Percentiles rank a stretch among this genome's conserved stretches.
Conservation (phyloP, 2,797 vertebrate species). For the Sebastes elongatus region DNA sequence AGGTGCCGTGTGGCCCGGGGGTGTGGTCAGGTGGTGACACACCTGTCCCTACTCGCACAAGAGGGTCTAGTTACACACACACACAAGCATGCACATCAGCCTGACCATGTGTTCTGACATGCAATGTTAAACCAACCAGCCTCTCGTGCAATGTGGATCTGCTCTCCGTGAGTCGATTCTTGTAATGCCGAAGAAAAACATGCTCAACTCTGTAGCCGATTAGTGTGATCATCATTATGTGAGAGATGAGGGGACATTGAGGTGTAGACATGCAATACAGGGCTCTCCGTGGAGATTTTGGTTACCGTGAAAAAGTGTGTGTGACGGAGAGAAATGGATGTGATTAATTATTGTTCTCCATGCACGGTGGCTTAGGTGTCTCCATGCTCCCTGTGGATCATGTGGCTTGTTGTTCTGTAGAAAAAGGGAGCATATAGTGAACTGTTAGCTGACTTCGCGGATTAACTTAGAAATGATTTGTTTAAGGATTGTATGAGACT, state of each 20-base stretch:
- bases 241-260: slow-evolving; percentile 5
- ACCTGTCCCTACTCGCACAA: slow-evolving; percentile 78
- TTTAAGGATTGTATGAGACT: not conserved
- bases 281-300: slow-evolving; percentile 4
- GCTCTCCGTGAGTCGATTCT: slow-evolving; percentile 12
- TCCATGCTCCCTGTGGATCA: not conserved
- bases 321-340: slow-evolving; percentile 5
- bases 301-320: slow-evolving; percentile 12
- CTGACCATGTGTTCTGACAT: slow-evolving; percentile 68
- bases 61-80: slow-evolving; percentile 71
- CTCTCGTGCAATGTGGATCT: slow-evolving; percentile 42
- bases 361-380: slow-evolving; percentile 6
- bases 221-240: slow-evolving; percentile 14
- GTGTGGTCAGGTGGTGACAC: slow-evolving; percentile 81
- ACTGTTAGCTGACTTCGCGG: not conserved
- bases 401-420: not conserved
- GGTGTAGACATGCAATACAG: not conserved
- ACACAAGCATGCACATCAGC: slow-evolving; percentile 54
- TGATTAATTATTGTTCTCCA: slow-evolving; percentile 18
- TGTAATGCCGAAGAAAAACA: slow-evolving; percentile 41
- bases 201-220: slow-evolving; percentile 2
- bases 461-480: not conserved
- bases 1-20: slow-evolving; percentile 78
- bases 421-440: not conserved
- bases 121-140: slow-evolving; percentile 48